Conservation (phyloP, 2,888 invertebrate genomes). For the Melitaea athalia region DNA sequence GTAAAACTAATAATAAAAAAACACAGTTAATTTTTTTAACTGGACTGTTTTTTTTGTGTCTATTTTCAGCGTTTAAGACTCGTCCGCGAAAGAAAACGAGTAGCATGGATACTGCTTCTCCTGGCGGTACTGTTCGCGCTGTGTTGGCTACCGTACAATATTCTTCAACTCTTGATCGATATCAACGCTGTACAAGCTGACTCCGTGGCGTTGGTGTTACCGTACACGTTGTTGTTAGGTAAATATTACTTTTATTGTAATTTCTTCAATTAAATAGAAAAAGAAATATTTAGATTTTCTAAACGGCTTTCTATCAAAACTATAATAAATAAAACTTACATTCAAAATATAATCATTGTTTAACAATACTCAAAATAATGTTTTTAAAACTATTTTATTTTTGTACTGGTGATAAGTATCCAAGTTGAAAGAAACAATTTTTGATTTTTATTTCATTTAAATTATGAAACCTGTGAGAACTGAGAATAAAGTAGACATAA, state of each 20-base stretch:
- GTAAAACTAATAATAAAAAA: not conserved
- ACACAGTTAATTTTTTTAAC: not conserved
- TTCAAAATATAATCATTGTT: too few species aligned
- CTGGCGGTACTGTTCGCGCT: slow-evolving; percentile 88
- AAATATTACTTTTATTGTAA: slow-evolving; percentile 25
- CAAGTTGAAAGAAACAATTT: too few species aligned
- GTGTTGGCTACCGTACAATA: slow-evolving; percentile 91
- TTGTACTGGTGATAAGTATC: too few species aligned
- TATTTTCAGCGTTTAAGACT: slow-evolving; percentile 37
- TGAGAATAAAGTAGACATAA: too few species aligned
- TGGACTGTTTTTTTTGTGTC: not conserved
- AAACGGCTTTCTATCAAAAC: too few species aligned
- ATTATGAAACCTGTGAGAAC: too few species aligned
- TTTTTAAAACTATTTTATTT: too few species aligned
- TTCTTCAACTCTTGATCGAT: slow-evolving; percentile 85
- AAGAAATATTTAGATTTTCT: not conserved
- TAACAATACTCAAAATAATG: too few species aligned
- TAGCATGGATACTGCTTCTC: slow-evolving; percentile 88
- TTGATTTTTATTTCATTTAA: too few species aligned
- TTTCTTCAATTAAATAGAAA: not conserved
- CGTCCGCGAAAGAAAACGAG: slow-evolving; percentile 84
- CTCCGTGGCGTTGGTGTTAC: slow-evolving; percentile 69
- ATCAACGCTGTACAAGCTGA: slow-evolving; percentile 73
- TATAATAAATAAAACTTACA: too few species aligned
- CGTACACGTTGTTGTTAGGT: slow-evolving; percentile 86